These are phyloP conservation scores for Danio rerio DNA, from an alignment of 2,113 vertebrate species.

Conservation along the genomic window DNA sequence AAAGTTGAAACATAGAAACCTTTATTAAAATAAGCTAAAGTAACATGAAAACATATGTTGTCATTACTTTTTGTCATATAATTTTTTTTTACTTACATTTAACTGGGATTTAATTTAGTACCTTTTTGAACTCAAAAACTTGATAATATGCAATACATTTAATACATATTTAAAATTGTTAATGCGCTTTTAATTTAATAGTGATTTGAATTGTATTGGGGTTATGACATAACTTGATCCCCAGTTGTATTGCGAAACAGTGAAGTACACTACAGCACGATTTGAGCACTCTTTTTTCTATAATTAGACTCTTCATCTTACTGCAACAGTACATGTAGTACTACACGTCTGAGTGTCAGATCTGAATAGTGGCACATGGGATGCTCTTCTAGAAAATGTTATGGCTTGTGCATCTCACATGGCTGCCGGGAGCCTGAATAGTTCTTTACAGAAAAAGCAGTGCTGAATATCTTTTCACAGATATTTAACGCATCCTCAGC, in stretches of 20 bases:
- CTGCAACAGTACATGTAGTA: neutral
- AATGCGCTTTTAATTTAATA: no score
- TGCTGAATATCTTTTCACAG: slow-evolving; percentile 10
- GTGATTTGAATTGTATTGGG: neutral
- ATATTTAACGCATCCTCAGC: slow-evolving; percentile 8
- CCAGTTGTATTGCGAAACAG: neutral
- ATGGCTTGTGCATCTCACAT: neutral
- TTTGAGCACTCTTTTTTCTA: neutral
- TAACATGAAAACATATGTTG: no score
- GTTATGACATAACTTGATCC: neutral
- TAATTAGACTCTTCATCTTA: neutral
- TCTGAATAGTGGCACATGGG: neutral
- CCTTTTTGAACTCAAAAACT: no score
- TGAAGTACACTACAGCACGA: neutral
- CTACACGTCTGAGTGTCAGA: neutral
- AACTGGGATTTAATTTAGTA: no score
- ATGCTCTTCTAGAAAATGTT: neutral
- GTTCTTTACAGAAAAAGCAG: neutral
- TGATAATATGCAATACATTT: no score
- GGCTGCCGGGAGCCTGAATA: neutral
- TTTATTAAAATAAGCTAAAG: no score
- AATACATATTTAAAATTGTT: no score
- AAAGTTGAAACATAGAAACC: no score
- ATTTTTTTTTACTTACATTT: no score
- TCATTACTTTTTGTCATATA: no score